phyloP scores from a whole-genome alignment of 2,797 vertebrate genomes.

The Sebastes steindachneri region DNA sequence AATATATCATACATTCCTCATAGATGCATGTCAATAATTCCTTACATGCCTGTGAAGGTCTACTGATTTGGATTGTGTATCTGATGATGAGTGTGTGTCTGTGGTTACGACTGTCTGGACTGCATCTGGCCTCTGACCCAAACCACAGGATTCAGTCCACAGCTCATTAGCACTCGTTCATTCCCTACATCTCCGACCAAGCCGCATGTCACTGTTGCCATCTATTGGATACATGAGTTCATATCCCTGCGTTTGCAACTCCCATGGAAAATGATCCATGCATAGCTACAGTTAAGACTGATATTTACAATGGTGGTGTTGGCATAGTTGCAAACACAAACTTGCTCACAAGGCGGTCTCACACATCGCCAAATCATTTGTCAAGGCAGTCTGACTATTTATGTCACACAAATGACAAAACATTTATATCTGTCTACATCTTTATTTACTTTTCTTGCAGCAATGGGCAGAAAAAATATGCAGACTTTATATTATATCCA shows the following conservation, averaged over 20 bases:
- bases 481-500: not conserved
- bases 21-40: constrained; percentile 25
- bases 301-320: not conserved
- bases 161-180: constrained; percentile 55
- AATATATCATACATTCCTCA: constrained; percentile 17
- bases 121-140: constrained; percentile 61
- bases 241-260: constrained; percentile 11
- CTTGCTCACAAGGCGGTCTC: not conserved
- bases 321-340: not conserved
- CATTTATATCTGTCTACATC: not conserved
- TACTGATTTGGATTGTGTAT: constrained; percentile 38
- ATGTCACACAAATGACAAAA: not conserved
- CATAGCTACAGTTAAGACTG: not conserved
- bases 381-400: not conserved
- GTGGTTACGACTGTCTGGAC: constrained; percentile 57
- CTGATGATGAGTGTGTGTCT: constrained; percentile 57
- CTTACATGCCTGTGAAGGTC: constrained; percentile 15
- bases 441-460: not conserved
- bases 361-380: not conserved
- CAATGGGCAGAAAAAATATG: not conserved
- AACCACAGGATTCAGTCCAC: constrained; percentile 55
- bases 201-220: constrained; percentile 64
- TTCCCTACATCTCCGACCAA: constrained; percentile 21
- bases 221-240: constrained; percentile 65
- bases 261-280: constrained; percentile 1